Evolutionary conservation across 2,888 invertebrate species (phyloP), one percentile per base, ranked within the genome.

Genomic region (Dicyrtoma fusca): DNA sequence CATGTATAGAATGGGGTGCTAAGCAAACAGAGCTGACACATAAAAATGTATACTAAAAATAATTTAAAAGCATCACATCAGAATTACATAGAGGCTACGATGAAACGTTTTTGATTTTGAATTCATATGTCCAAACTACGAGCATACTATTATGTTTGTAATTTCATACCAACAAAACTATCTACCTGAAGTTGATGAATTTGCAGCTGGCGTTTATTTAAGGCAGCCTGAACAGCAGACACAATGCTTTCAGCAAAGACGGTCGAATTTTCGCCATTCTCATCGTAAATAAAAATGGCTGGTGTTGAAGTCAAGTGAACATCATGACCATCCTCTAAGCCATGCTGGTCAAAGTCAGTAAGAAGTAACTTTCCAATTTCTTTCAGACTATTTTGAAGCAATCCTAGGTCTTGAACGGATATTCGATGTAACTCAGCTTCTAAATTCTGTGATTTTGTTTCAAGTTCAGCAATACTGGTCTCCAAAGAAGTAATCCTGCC

Each of bases 201-300:
- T 77, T 93, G 90, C 81, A 96, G 89, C 83, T 96, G 95, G 82
- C 96, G 92, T 85, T 95, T 95, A 84, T 95, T 94, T 55, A 97
- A 86, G 0, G 95, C 94, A 10, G 96, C 95, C 83, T 96, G 96
- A 0, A 97, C 95, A 10, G 95, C 95, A 14, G 95, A 95, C 82
- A 95, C 95, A 47, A 96, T 95, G 82, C 95, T 94, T 84, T 97
- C 96, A 11, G 95, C 95, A 84, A 96, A 94, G 14, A 88, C 88
- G 1, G 95, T 94, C 49, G 94, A 91, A 4, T 75, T 80, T 71
- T 80, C 80, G n/a, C 77, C 77, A 59, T 72, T 79, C 26, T 79
- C 79, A 61, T 80, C 79, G 63, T 79, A 79, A 45, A 78, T 77
- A 72, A 77, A 80, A n/a, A 79, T 76, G 1, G 77, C 77, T 68